Conservation (phyloP, 2,888 invertebrate genomes). For the Noctua janthe region DNA sequence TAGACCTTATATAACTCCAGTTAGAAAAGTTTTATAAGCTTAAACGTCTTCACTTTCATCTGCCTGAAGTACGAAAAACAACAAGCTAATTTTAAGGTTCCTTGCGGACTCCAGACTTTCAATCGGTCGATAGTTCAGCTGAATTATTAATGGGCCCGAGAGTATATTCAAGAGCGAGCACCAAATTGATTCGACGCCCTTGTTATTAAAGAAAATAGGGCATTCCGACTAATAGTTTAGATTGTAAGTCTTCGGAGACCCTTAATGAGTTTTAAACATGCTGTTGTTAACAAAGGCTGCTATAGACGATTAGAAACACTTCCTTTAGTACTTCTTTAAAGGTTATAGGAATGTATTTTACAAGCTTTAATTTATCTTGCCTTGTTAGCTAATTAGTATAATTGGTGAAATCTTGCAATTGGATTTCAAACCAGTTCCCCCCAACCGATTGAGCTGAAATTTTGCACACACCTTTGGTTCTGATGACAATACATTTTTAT, state of each 20-base stretch:
- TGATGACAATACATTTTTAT: not conserved
- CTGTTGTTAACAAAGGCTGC: not conserved
- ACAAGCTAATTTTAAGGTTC: constrained; percentile 12
- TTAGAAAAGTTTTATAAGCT: not conserved
- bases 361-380: not conserved
- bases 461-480: not conserved
- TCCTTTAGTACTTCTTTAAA: not conserved
- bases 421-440: not conserved
- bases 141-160: constrained; percentile 37
- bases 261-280: not conserved
- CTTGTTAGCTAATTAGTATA: not conserved
- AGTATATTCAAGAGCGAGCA: constrained; percentile 17
- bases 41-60: not conserved
- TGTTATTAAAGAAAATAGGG: not conserved
- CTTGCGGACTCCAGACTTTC: constrained; percentile 4
- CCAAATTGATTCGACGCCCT: constrained; percentile 14
- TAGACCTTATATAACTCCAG: not conserved
- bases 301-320: not conserved
- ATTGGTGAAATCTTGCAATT: not conserved
- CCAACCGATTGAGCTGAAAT: not conserved
- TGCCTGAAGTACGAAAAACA: not conserved
- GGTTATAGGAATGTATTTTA: not conserved
- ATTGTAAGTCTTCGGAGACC: not conserved
- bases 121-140: constrained; percentile 24
- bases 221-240: constrained; percentile 5